Conservation (phyloP, 2,113 vertebrate genomes). For the Platichthys stellatus region DNA sequence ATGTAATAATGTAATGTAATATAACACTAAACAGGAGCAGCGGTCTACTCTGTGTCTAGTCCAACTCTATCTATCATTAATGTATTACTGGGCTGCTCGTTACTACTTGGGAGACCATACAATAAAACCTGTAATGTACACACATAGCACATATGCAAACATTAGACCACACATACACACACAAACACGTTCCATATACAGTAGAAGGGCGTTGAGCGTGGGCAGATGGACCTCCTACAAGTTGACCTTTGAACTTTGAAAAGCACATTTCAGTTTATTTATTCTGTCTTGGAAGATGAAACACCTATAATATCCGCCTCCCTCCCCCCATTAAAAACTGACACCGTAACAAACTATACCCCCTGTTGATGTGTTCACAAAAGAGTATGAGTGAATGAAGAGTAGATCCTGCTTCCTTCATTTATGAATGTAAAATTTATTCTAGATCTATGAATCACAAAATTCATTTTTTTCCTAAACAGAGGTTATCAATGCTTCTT, state of each 20-base stretch:
- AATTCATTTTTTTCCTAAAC: too few species aligned
- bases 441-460: too few species aligned
- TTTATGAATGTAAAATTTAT: too few species aligned
- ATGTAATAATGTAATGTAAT: too few species aligned
- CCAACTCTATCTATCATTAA: slow-evolving; percentile 6
- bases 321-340: slow-evolving; percentile 44
- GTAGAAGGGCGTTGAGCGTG: slow-evolving; percentile 19
- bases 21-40: background rate
- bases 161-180: slow-evolving; percentile 47
- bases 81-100: slow-evolving; percentile 6
- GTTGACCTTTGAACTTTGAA: slow-evolving; percentile 52
- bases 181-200: slow-evolving; percentile 32
- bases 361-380: too few species aligned
- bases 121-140: slow-evolving; percentile 28
- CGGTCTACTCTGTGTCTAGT: background rate
- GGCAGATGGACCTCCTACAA: slow-evolving; percentile 54
- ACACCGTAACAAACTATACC: slow-evolving; percentile 25
- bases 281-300: slow-evolving; percentile 44
- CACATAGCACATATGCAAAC: slow-evolving; percentile 15
- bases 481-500: background rate
- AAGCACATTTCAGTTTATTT: slow-evolving; percentile 55
- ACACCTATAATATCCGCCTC: slow-evolving; percentile 28
- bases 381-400: slow-evolving; percentile 17
- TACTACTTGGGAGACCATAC: slow-evolving; percentile 22
- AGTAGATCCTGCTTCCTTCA: too few species aligned